These are phyloP conservation scores for Perognathus longimembris DNA, from an alignment of 2,113 vertebrate species.

Conservation along the genomic window DNA sequence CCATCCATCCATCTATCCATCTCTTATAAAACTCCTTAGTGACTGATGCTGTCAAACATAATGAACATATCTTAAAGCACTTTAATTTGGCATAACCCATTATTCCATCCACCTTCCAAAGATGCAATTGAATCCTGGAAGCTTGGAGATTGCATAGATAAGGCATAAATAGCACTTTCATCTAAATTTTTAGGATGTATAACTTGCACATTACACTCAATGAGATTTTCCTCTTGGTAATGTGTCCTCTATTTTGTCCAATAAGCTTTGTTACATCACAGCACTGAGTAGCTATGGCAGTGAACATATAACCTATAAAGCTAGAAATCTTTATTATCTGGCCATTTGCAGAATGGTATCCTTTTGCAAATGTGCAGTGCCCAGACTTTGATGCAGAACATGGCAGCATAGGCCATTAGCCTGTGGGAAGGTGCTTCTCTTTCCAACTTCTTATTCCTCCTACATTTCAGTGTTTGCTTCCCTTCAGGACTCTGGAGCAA, in stretches of 20 bases:
- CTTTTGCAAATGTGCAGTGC: neutral
- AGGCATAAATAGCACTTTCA: too few relatives aligned
- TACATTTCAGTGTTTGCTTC: slow-evolving; percentile 26
- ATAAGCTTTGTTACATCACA: neutral
- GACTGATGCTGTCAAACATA: too few relatives aligned
- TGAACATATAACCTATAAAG: neutral
- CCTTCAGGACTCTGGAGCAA: slow-evolving; percentile 43
- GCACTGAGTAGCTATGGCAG: neutral
- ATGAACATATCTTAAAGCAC: too few relatives aligned
- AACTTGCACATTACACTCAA: neutral
- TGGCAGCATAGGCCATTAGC: too few relatives aligned
- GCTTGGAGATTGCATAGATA: too few relatives aligned
- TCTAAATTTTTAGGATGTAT: too few relatives aligned
- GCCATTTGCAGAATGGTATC: neutral
- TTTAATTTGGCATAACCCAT: too few relatives aligned
- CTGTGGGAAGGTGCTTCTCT: neutral
- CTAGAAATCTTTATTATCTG: neutral
- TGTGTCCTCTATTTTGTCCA: neutral
- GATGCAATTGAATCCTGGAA: too few relatives aligned
- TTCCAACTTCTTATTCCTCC: slow-evolving; percentile 16
- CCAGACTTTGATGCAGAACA: neutral
- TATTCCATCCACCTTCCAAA: too few relatives aligned
- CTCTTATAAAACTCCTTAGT: too few relatives aligned
- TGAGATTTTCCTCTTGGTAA: too few relatives aligned
- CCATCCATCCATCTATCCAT: neutral